Evolutionary conservation across 2,113 vertebrate genomes (phyloP).

Genomic region (Axis porcinus): DNA sequence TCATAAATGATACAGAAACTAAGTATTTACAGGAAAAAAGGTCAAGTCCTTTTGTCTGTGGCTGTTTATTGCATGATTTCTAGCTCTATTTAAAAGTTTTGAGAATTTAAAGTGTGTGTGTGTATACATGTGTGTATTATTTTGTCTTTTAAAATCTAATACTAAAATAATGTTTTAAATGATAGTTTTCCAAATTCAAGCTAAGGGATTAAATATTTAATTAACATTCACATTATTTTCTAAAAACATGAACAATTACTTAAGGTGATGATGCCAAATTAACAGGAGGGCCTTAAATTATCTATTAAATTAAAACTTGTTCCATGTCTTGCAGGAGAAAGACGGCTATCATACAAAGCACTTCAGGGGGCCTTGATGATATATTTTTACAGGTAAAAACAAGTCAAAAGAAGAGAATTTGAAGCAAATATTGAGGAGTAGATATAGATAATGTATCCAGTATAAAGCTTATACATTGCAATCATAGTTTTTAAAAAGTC

Average conservation of each 20-base stretch:
- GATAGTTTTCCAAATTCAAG: neutral
- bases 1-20: neutral
- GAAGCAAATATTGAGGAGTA: neutral
- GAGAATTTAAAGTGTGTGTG: neutral
- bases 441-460: neutral
- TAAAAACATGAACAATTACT: neutral
- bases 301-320: neutral
- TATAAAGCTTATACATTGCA: neutral
- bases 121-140: neutral
- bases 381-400: constrained; percentile 94
- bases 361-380: constrained; percentile 97
- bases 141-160: neutral
- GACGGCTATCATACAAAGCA: constrained; percentile 89
- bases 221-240: neutral
- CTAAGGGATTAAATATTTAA: neutral
- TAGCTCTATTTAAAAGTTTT: neutral
- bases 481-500: neutral
- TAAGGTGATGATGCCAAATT: neutral
- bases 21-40: neutral
- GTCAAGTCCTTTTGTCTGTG: neutral
- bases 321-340: constrained; percentile 83
- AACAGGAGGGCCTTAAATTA: neutral
- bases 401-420: neutral
- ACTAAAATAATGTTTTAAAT: neutral
- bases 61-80: neutral